Percentiles rank a stretch among this genome's conserved stretches.
Conservation (phyloP, 2,797 vertebrate species). For the Artibeus lituratus region DNA sequence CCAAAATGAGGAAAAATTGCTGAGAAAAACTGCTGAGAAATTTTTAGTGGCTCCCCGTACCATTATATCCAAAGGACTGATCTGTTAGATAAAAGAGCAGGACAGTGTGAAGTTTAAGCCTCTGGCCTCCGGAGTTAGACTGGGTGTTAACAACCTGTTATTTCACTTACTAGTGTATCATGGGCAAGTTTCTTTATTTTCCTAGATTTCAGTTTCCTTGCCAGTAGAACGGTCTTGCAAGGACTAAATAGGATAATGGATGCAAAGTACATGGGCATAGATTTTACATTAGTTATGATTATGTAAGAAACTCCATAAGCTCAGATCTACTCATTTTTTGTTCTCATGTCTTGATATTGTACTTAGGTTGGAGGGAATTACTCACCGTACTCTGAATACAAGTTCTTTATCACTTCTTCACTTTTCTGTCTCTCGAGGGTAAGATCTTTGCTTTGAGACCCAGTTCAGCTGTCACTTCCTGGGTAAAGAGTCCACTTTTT, state of each 20-base stretch:
- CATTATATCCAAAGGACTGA: not conserved
- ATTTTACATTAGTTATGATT: not conserved
- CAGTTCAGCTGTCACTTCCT: not conserved
- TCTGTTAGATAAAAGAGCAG: not conserved
- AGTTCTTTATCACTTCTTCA: not conserved
- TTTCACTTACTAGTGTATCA: not conserved
- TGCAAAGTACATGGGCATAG: not conserved
- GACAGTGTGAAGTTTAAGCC: not conserved
- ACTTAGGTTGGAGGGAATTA: not conserved
- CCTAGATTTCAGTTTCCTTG: not conserved
- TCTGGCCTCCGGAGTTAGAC: not conserved
- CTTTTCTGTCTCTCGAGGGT: not conserved
- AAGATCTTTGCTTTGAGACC: not conserved
- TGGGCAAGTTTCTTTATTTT: not conserved
- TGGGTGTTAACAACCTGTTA: not conserved
- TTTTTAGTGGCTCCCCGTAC: not conserved
- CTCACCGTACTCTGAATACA: not conserved
- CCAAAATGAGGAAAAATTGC: no score
- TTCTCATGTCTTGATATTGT: not conserved
- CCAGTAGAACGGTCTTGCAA: not conserved
- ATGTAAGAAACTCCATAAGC: not conserved
- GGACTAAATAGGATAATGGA: not conserved
- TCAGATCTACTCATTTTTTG: not conserved
- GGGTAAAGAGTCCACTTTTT: not conserved
- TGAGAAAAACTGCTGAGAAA: not conserved